Evolutionary conservation across 2,888 invertebrate species (phyloP).

Genomic region (Cordilura impudica): DNA sequence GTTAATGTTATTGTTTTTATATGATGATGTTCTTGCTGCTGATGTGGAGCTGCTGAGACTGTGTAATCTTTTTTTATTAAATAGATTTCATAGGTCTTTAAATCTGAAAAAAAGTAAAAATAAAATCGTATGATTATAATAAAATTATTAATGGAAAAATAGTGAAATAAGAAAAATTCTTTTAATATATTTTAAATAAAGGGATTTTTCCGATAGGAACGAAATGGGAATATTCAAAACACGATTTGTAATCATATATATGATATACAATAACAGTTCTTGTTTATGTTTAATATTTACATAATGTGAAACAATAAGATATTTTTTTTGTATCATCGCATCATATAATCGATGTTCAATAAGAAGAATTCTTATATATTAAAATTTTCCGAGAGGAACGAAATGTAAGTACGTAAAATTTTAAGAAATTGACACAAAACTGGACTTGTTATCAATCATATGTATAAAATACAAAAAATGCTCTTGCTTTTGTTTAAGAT

Average conservation of each 20-base stretch:
- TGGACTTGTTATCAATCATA: too few relatives aligned
- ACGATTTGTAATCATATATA: too few relatives aligned
- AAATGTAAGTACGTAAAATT: not conserved
- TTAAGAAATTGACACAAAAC: not conserved
- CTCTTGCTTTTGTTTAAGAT: too few relatives aligned
- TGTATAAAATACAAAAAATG: too few relatives aligned
- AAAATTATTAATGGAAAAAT: not conserved
- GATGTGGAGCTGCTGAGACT: constrained; percentile 3
- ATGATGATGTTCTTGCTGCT: constrained; percentile 18
- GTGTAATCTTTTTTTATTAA: constrained; percentile 36
- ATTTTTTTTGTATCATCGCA: too few relatives aligned
- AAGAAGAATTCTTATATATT: too few relatives aligned
- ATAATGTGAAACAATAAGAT: too few relatives aligned
- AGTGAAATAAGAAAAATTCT: not conserved
- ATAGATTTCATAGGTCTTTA: constrained; percentile 18
- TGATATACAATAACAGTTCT: not conserved
- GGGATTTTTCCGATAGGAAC: too few relatives aligned
- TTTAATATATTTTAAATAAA: too few relatives aligned
- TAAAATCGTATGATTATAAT: not conserved
- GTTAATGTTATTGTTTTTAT: not conserved
- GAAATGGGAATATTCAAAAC: too few relatives aligned
- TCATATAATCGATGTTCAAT: too few relatives aligned
- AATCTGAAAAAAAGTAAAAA: constrained; percentile 15
- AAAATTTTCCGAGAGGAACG: not conserved
- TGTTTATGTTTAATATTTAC: too few relatives aligned